Conservation (phyloP, 2,888 invertebrate genomes). For the Anthophora plumipes region DNA sequence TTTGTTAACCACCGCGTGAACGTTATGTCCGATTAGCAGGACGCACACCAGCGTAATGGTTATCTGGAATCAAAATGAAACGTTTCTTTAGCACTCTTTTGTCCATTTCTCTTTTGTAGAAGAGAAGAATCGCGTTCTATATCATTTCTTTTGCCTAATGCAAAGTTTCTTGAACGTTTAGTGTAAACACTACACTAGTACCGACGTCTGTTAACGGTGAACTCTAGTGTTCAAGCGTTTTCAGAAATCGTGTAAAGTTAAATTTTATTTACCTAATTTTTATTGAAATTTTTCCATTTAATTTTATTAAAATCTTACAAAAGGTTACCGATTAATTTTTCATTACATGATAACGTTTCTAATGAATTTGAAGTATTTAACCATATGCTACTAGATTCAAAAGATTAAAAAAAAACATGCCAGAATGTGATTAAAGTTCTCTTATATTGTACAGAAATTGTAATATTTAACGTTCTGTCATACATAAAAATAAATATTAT, state of each 20-base stretch:
- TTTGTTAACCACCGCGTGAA: slow-evolving; percentile 80
- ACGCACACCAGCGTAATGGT: slow-evolving; percentile 72
- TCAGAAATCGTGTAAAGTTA: no score
- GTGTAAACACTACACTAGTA: no score
- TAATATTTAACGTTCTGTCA: background rate
- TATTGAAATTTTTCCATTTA: no score
- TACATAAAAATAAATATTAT: background rate
- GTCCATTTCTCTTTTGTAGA: no score
- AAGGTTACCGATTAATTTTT: background rate
- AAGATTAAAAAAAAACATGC: background rate
- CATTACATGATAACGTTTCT: background rate
- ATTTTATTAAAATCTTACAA: no score
- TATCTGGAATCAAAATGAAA: slow-evolving; percentile 77
- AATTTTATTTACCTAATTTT: no score
- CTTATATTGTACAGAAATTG: background rate
- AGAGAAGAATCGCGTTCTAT: no score
- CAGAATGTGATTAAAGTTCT: background rate
- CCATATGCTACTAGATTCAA: no score
- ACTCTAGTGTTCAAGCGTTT: background rate
- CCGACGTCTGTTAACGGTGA: no score
- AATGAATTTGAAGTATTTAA: no score
- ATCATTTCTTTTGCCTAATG: no score
- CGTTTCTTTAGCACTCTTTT: background rate
- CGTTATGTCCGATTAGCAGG: slow-evolving; percentile 73
- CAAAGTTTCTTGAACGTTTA: no score